Percentiles rank a stretch among this genome's conserved stretches.
phyloP scores from a whole-genome alignment of 2,797 vertebrate species.

The Sandelia bainsii region DNA sequence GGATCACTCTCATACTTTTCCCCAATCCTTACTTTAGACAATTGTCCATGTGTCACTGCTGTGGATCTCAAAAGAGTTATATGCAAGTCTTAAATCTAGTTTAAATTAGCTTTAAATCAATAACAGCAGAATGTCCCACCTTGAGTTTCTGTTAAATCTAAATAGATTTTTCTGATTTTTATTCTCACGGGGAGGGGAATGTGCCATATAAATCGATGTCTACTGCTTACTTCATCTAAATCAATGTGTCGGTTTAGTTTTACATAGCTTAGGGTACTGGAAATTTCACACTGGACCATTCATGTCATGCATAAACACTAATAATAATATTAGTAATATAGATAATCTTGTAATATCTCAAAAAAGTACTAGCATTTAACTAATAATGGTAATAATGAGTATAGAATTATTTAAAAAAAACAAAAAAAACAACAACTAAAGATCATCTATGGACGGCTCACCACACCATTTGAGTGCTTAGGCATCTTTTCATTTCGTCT shows the following conservation, averaged over 20 bases:
- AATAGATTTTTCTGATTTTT: constrained; percentile 22
- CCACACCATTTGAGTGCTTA: constrained; percentile 48
- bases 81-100: constrained; percentile 69
- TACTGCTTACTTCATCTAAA: constrained; percentile 8
- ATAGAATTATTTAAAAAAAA: background rate
- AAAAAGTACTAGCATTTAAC: background rate
- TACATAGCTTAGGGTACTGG: background rate
- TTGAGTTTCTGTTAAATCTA: constrained; percentile 8
- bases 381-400: background rate
- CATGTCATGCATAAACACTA: constrained; percentile 42
- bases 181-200: constrained; percentile 53
- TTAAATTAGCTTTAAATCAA: constrained; percentile 46
- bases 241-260: constrained; percentile 9
- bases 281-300: constrained; percentile 11
- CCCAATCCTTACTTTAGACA: constrained; percentile 79
- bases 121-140: background rate
- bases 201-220: constrained; percentile 28
- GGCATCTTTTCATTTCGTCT: constrained; percentile 23
- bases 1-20: constrained; percentile 69
- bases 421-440: background rate
- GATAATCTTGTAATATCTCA: background rate
- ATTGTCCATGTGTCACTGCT: constrained; percentile 74
- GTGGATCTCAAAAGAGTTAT: constrained; percentile 80
- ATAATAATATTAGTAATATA: too few relatives aligned
- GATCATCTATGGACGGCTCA: background rate